These are phyloP conservation scores for Limanda limanda DNA, from an alignment of 2,113 vertebrate species.

Conservation along the genomic window DNA sequence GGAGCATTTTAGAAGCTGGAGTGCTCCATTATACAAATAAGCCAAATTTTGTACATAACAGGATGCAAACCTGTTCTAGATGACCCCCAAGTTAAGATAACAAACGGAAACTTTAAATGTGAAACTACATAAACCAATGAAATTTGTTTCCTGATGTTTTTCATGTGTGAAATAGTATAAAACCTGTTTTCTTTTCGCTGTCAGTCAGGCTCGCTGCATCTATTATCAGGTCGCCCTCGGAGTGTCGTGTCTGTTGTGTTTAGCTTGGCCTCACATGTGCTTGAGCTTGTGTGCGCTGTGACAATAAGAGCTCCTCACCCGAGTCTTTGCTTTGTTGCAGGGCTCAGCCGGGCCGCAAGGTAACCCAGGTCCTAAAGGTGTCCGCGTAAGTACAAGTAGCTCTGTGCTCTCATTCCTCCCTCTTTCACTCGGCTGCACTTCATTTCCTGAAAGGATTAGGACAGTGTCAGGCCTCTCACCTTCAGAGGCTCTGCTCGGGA, in stretches of 20 bases:
- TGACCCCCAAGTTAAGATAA: neutral
- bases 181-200: conserved; percentile 9
- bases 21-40: neutral
- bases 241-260: neutral
- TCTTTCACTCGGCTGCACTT: conserved; percentile 32
- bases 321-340: conserved; percentile 78
- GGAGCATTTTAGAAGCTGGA: neutral
- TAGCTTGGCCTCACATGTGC: conserved; percentile 12
- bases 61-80: neutral
- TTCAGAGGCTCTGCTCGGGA: conserved; percentile 15
- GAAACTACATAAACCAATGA: too few species aligned
- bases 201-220: neutral
- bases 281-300: neutral
- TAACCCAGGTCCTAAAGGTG: conserved; percentile 93
- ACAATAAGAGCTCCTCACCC: conserved; percentile 42
- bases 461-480: conserved; percentile 38
- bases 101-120: neutral
- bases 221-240: neutral
- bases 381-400: conserved; percentile 87
- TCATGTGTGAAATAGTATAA: neutral
- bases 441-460: conserved; percentile 73
- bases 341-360: conserved; percentile 94
- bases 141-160: too few species aligned
- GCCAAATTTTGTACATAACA: neutral
- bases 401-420: conserved; percentile 7